Conservation (phyloP, 2,888 invertebrate species). For the Proisotoma minuta region DNA sequence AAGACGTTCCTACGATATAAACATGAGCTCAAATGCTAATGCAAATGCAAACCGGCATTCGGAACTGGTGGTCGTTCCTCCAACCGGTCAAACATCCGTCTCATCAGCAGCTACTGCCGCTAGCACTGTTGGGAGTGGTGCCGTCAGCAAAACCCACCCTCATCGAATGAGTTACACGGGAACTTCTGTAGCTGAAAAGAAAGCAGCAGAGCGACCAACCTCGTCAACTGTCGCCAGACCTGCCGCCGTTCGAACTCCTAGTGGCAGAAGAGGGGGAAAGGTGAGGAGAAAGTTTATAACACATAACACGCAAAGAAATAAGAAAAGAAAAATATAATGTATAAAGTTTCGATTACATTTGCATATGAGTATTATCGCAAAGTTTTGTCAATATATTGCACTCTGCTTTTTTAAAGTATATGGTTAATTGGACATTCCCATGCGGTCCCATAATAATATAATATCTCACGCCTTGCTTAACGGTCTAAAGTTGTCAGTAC, state of each 20-base stretch:
- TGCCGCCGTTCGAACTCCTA: background rate
- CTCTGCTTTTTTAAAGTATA: too few relatives aligned
- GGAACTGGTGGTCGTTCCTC: background rate
- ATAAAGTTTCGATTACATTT: background rate
- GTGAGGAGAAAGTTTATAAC: background rate
- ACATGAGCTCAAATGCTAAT: background rate
- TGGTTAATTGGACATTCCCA: too few relatives aligned
- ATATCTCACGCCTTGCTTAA: too few relatives aligned
- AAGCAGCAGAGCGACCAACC: slow-evolving; percentile 25
- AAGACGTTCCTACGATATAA: slow-evolving; percentile 6
- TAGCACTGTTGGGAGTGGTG: slow-evolving; percentile 24
- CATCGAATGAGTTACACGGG: slow-evolving; percentile 13
- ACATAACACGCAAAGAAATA: background rate
- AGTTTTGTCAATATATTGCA: too few relatives aligned
- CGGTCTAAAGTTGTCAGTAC: too few relatives aligned
- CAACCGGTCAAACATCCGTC: background rate
- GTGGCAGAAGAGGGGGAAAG: slow-evolving; percentile 12
- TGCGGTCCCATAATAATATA: too few relatives aligned
- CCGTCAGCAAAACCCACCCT: slow-evolving; percentile 2
- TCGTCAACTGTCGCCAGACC: slow-evolving; percentile 9
- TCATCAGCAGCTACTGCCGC: slow-evolving; percentile 18
- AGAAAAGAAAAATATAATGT: background rate
- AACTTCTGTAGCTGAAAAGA: slow-evolving; percentile 7
- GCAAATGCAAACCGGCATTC: slow-evolving; percentile 3
- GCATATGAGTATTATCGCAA: too few relatives aligned